Percentiles rank a stretch among this genome's conserved stretches.
These are phyloP conservation scores for Cephus rjabovi DNA, from an alignment of 2,888 invertebrate genomes.

Conservation along the genomic window DNA sequence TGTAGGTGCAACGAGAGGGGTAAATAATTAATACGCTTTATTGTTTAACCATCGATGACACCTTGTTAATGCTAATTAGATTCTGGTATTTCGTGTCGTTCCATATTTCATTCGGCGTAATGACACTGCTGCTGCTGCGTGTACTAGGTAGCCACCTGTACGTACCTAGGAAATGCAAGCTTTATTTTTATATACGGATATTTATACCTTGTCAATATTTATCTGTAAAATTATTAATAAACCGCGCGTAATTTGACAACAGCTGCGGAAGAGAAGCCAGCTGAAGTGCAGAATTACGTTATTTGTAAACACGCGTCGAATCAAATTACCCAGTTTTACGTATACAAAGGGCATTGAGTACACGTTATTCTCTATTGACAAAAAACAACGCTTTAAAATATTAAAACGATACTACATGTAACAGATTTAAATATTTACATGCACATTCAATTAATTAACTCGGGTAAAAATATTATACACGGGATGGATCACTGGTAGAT, in stretches of 20 bases:
- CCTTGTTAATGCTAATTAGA: slow-evolving; percentile 44
- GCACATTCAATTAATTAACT: not conserved
- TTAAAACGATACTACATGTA: not conserved
- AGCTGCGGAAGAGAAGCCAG: not conserved
- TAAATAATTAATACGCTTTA: slow-evolving; percentile 42
- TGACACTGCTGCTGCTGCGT: not conserved
- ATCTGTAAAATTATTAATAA: slow-evolving; percentile 7
- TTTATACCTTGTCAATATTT: slow-evolving; percentile 4
- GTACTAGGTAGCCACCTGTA: not conserved
- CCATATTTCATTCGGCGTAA: not conserved
- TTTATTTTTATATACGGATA: not conserved
- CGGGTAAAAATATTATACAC: not conserved
- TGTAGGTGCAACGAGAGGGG: not conserved
- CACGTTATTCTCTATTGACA: not conserved
- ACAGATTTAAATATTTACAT: not conserved
- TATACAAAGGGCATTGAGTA: not conserved
- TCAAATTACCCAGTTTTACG: not conserved
- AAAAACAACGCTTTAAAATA: not conserved
- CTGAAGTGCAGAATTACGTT: not conserved
- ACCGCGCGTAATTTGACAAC: not conserved
- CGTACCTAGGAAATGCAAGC: not conserved
- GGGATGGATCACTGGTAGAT: not conserved
- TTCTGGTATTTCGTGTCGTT: slow-evolving; percentile 7
- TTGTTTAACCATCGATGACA: slow-evolving; percentile 35
- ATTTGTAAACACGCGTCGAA: not conserved